Base-by-base conservation (phyloP, 2,797 vertebrate genomes). In the Tarsius wallacei region DNA sequence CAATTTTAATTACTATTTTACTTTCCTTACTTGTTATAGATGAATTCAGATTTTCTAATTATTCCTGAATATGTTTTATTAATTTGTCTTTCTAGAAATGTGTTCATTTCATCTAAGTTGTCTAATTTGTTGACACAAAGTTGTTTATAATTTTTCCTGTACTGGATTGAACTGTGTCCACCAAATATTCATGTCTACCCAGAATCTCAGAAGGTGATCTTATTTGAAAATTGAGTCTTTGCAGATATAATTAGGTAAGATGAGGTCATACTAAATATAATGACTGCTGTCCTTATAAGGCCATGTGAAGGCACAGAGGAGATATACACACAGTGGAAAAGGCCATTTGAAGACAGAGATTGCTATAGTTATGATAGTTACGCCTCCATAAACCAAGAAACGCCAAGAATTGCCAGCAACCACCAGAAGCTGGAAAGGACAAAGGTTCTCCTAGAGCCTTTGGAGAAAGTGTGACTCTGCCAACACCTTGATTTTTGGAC, bases 11-110 rank as follows among this genome's bases (percentile, higher is more conserved):
- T 61, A 90, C 57, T 61, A 90, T 90, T 84, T 90, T 3, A 28
- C 68, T 31, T 70, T 36, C 55, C 33, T 87, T 88, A 59, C 7
- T 57, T 95, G 64, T 77, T 90, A 73, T 31, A 28, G 5, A 22
- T 87, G 14, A 66, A 55, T 78, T 95, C 28, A 93, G 47, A 63
- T 73, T 78, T 90, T 87, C 26, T 64, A n/a, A 77, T 87, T 77
- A 49, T 59, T 93, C 51, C n/a, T 87, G 42, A 90, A 68, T 90
- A 28, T 51, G 28, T n/a, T 70, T 90, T 61, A 71, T 57, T 82
- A 74, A 74, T 90, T 59, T 74, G 5, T 36, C 10, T 63, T 83
- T 49, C 28, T 86, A 90, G 14, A 78, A 96, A 93, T 93, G 47
- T 80, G 28, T 76, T 9, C 10, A 63, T 70, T 87, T 81, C 53